Evolutionary conservation across 1,140 invertebrate species (phyloP).

Genomic region (Proales similis): DNA sequence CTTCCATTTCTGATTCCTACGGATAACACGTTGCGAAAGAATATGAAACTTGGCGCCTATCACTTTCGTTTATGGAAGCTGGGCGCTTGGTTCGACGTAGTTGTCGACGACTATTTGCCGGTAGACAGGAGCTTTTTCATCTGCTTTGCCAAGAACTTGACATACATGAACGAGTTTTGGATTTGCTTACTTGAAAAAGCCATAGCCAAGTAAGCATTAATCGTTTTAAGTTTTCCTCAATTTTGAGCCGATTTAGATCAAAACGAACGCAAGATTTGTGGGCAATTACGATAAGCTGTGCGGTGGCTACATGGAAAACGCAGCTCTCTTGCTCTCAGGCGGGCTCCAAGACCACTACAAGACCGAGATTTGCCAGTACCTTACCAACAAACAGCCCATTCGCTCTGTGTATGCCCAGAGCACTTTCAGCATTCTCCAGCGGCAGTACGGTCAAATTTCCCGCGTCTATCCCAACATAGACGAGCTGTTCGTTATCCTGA

Average conservation of each 20-base stretch:
- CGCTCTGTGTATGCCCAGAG: no score
- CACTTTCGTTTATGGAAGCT: conserved; percentile 70
- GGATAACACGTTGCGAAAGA: conserved; percentile 28
- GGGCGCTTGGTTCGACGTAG: conserved; percentile 66
- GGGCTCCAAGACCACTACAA: conserved; percentile 4
- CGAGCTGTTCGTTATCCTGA: conserved; percentile 17
- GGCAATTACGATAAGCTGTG: conserved; percentile 22
- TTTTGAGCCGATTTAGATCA: background rate
- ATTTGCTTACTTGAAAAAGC: conserved; percentile 31
- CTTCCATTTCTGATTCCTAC: background rate
- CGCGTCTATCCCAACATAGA: background rate
- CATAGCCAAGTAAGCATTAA: conserved; percentile 17
- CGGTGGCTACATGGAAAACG: conserved; percentile 11
- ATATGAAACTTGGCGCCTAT: conserved; percentile 45
- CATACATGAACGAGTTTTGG: conserved; percentile 25
- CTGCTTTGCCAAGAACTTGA: conserved; percentile 9
- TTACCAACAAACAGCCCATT: background rate
- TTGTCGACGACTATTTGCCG: conserved; percentile 68
- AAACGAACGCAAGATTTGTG: conserved; percentile 26
- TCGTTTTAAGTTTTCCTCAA: background rate
- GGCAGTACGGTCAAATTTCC: conserved; percentile 15
- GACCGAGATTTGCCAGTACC: background rate
- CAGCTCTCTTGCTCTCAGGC: conserved; percentile 5
- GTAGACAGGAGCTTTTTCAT: conserved; percentile 45
- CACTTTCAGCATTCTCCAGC: background rate